Evolutionary conservation across 2,113 vertebrate genomes (phyloP).

Genomic region (Donacobius atricapilla): DNA sequence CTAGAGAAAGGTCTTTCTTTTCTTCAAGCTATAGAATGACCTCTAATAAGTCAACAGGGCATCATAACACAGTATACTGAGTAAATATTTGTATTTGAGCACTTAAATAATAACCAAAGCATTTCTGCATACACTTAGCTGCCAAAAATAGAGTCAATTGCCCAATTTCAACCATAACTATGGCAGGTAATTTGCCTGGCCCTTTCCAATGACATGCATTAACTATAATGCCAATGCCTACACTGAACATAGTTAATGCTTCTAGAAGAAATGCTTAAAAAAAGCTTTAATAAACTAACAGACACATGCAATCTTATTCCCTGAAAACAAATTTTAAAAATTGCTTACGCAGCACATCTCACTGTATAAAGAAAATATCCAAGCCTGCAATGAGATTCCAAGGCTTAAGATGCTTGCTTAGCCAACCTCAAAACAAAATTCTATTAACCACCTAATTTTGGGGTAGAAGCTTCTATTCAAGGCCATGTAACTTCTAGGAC

Average conservation of each 20-base stretch:
- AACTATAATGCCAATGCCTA: not conserved
- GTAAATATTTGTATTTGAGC: not conserved
- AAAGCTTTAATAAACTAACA: not conserved
- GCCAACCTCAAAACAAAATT: not conserved
- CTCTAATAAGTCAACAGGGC: not conserved
- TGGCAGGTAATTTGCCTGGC: not conserved
- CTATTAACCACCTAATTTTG: not conserved
- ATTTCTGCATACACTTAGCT: not conserved
- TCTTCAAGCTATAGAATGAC: conserved; percentile 25
- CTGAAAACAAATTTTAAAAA: not conserved
- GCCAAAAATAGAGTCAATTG: not conserved
- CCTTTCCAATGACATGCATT: not conserved
- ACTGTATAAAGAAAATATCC: not conserved
- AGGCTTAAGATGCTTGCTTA: not conserved
- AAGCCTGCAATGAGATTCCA: not conserved
- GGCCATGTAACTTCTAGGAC: not conserved
- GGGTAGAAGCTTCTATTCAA: not conserved
- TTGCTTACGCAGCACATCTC: not conserved
- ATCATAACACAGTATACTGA: not conserved
- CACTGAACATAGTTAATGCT: not conserved
- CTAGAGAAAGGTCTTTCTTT: conserved; percentile 10
- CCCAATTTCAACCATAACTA: not conserved
- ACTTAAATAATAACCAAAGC: not conserved
- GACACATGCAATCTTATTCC: not conserved
- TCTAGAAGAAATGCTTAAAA: not conserved